Evolutionary conservation across 2,797 vertebrate species (phyloP).

Genomic region (Cossypha dichroa): DNA sequence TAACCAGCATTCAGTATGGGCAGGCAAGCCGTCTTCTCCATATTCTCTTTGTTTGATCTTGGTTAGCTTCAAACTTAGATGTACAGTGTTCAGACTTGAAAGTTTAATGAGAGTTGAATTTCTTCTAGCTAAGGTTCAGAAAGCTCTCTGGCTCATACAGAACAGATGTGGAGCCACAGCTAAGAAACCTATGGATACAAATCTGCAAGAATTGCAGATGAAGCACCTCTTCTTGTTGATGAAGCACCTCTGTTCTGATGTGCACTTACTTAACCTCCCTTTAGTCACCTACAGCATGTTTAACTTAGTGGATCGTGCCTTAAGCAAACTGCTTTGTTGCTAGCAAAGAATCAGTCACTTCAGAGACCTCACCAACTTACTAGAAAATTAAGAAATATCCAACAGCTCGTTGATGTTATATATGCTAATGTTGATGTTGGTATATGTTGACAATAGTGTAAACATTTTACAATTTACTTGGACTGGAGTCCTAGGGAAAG

Average conservation of each 20-base stretch:
- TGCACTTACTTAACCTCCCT: neutral
- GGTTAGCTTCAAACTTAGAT: neutral
- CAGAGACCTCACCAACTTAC: neutral
- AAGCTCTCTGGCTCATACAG: neutral
- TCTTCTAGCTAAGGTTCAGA: neutral
- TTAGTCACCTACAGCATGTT: neutral
- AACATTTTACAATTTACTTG: neutral
- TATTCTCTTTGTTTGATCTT: neutral
- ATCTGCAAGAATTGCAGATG: no score
- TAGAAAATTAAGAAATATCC: neutral
- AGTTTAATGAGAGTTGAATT: neutral
- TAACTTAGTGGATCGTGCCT: neutral
- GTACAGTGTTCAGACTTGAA: neutral
- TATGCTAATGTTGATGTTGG: no score
- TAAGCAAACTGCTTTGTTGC: neutral
- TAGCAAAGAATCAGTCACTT: neutral
- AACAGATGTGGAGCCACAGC: neutral
- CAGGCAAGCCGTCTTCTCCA: neutral
- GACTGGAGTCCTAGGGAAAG: neutral
- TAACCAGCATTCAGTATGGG: neutral
- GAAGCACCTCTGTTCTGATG: neutral
- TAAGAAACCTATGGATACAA: neutral
- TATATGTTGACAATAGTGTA: neutral
- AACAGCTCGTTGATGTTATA: neutral
- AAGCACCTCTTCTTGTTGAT: no score